A percentile compares a stretch with the other conserved stretches of the same genome.
Conservation (phyloP, 2,888 invertebrate genomes). For the Timandra comae region DNA sequence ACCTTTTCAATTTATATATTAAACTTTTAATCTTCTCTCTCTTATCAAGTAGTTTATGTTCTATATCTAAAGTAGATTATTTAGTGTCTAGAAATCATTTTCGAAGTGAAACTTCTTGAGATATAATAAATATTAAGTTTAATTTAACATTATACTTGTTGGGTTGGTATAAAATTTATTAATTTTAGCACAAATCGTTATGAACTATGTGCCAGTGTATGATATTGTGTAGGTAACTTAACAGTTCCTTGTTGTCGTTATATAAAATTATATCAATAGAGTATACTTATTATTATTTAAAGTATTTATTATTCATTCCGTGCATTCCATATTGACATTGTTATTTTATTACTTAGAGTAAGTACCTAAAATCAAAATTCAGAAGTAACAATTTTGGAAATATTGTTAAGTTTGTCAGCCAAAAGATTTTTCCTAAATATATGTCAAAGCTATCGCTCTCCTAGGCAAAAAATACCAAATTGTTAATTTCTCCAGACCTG, state of each 20-base stretch:
- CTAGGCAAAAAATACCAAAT: too few relatives aligned
- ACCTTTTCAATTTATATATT: constrained; percentile 16
- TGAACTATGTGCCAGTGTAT: constrained; percentile 5
- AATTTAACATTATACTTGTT: background rate
- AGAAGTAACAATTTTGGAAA: too few relatives aligned
- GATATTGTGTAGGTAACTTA: constrained; percentile 6
- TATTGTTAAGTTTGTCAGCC: too few relatives aligned
- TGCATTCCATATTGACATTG: too few relatives aligned
- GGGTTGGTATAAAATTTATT: background rate
- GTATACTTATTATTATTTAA: too few relatives aligned
- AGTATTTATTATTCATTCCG: too few relatives aligned
- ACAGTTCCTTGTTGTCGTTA: constrained; percentile 5
- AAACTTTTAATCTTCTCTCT: constrained; percentile 12
- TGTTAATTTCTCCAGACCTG: too few relatives aligned
- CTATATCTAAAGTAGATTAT: constrained; percentile 3
- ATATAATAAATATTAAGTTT: constrained; percentile 6
- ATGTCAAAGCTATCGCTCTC: too few relatives aligned
- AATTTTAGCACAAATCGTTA: constrained; percentile 9
- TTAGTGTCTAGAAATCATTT: constrained; percentile 11
- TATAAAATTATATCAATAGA: background rate
- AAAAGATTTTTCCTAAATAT: too few relatives aligned
- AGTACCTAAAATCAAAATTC: too few relatives aligned
- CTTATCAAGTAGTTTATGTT: constrained; percentile 9
- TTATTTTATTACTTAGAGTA: too few relatives aligned
- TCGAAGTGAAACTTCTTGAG: constrained; percentile 23